Percentiles rank a stretch among this genome's conserved stretches.
phyloP scores from a whole-genome alignment of 2,888 invertebrate genomes.

The Torymus tubicola region DNA sequence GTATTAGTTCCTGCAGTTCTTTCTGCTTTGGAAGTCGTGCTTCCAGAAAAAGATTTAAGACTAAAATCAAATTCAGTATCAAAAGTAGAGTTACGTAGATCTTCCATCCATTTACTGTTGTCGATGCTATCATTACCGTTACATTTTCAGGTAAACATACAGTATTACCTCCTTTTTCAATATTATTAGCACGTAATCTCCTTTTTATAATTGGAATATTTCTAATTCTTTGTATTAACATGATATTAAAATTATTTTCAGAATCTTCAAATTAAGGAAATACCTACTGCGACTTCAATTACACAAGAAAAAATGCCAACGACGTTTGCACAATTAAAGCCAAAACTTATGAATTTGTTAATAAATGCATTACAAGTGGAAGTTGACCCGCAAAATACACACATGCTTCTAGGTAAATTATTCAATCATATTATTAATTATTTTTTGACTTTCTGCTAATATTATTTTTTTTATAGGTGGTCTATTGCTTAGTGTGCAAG shows the following conservation, averaged over 20 bases:
- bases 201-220: too few relatives aligned
- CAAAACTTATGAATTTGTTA: constrained; percentile 87
- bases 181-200: too few relatives aligned
- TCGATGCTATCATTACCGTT: constrained; percentile 95
- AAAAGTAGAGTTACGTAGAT: constrained; percentile 89
- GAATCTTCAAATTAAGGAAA: constrained; percentile 84
- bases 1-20: constrained; percentile 94
- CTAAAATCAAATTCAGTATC: constrained; percentile 84
- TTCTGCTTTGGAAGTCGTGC: constrained; percentile 91
- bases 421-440: constrained; percentile 19
- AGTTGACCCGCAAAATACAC: constrained; percentile 90
- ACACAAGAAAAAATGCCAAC: constrained; percentile 70
- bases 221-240: constrained; percentile 12
- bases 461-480: constrained; percentile 78
- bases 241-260: constrained; percentile 63
- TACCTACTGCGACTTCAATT: constrained; percentile 70
- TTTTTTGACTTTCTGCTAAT: constrained; percentile 6
- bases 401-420: constrained; percentile 85
- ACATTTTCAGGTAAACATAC: constrained; percentile 85
- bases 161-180: too few relatives aligned
- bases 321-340: constrained; percentile 84
- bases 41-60: constrained; percentile 90
- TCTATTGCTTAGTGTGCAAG: constrained; percentile 86
- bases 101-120: constrained; percentile 93
- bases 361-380: constrained; percentile 91